Evolutionary conservation across 2,113 vertebrate genomes (phyloP), one percentile per base, ranked within the genome.

Genomic region (Burhinus oedicnemus): DNA sequence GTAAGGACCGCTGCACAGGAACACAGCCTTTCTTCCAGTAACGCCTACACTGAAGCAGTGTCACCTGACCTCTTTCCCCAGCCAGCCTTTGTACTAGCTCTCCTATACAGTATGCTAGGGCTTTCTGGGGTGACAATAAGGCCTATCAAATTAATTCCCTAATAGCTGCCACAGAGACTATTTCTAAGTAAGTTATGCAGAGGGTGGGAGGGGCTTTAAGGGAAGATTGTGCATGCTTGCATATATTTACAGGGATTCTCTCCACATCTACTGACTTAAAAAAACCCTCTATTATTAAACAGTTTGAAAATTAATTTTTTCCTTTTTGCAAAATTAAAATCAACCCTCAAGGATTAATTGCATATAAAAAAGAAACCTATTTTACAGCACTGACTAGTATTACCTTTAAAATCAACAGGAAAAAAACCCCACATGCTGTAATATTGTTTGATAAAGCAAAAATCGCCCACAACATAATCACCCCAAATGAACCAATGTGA

Each of bases 331-430:
- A 97, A 95, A 97, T 96, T 97, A 95, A 98, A 98, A 97, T 93
- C 77, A 98, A 97, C 89, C 90, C 83, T 97, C 93, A 97, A 93
- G 90, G 83, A 97, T 97, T 97, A 97, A 90, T 1, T 95, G 54
- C 80, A 97, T 97, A 98, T 96, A 97, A 98, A 97, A 96, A 96
- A 97, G 84, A 98, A 97, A 97, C 65, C 94, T 97, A 95, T 97
- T 96, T 97, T 94, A 98, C 92, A 98, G 95, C 95, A 97, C 69
- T 96, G 95, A 94, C 94, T 95, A 93, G 45, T 95, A 92, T 96
- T 97, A 97, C 96, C 96, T 97, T 97, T 97, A 98, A 98, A 98
- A 97, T 97, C 95, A 98, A 95, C 81, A 89, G 68, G 78, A 91
- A 94, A 95, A 79, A 69, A 34, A 0, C 81, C 74, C 90, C 90